Percentiles rank a stretch among this genome's conserved stretches.
Evolutionary conservation across 2,797 vertebrate genomes (phyloP).

Genomic region (Anguilla marmorata): DNA sequence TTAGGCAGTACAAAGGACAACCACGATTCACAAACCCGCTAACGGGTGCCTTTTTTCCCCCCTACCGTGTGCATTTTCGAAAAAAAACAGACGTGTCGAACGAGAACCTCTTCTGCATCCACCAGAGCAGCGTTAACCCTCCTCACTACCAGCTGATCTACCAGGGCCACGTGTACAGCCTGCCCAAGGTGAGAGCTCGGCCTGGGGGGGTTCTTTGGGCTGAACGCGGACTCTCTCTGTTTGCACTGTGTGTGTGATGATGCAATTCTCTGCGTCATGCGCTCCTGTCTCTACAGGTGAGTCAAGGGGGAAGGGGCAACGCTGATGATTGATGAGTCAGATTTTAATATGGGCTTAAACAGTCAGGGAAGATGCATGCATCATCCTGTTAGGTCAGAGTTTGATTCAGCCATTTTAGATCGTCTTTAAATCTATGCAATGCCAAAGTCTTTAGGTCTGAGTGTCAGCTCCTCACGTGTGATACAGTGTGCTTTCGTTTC

Average conservation of each 20-base stretch:
- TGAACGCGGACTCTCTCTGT: neutral
- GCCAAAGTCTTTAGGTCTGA: too few species aligned
- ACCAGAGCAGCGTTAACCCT: constrained; percentile 89
- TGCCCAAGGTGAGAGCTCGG: constrained; percentile 83
- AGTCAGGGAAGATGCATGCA: neutral
- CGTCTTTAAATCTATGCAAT: neutral
- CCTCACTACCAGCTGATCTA: constrained; percentile 96
- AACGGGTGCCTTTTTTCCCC: neutral
- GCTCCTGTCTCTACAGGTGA: neutral
- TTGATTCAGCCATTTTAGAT: neutral
- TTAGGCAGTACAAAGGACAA: neutral
- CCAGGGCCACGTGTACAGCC: constrained; percentile 87
- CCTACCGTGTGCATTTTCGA: neutral
- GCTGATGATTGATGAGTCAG: neutral
- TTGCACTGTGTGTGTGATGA: neutral
- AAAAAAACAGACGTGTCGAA: constrained; percentile 81
- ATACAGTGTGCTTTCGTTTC: neutral
- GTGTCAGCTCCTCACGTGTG: neutral
- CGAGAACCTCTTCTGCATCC: constrained; percentile 90
- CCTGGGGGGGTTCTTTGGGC: neutral
- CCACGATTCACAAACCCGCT: neutral
- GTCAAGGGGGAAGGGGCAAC: neutral
- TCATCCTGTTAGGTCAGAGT: neutral
- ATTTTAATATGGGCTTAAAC: neutral
- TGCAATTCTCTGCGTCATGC: neutral